phyloP scores from a whole-genome alignment of 2,797 vertebrate genomes.

The Apodemus agrarius region DNA sequence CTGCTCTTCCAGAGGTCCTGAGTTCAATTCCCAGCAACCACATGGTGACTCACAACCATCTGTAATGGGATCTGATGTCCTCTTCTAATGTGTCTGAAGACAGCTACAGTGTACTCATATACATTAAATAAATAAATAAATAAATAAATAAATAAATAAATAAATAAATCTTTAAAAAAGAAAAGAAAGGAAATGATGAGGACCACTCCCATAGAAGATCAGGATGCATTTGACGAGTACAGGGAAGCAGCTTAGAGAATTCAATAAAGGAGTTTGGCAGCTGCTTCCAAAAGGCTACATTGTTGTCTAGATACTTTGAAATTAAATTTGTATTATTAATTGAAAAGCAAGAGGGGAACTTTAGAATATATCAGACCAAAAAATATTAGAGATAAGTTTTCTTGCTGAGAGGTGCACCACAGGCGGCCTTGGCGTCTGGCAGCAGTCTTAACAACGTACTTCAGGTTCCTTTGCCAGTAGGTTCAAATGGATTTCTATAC shows the following conservation, averaged over 20 bases:
- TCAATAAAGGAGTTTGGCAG: conserved; percentile 56
- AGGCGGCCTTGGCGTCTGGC: conserved; percentile 57
- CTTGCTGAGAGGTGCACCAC: conserved; percentile 44
- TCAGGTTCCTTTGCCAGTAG: conserved; percentile 52
- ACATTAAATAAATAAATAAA: no score
- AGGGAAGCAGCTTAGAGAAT: conserved; percentile 21
- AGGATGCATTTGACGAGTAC: conserved; percentile 32
- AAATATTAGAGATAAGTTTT: conserved; percentile 63
- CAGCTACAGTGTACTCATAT: no score
- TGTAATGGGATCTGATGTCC: no score
- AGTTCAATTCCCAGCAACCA: no score
- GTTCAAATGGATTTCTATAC: conserved; percentile 46
- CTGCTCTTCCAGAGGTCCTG: no score
- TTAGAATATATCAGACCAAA: conserved; percentile 69
- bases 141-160: no score
- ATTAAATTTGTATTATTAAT: conserved; percentile 77
- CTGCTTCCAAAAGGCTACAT: conserved; percentile 40
- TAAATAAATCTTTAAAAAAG: no score
- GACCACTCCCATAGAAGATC: conserved; percentile 15
- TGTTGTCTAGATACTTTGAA: conserved; percentile 65
- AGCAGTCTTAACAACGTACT: conserved; percentile 62
- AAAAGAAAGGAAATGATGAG: not conserved
- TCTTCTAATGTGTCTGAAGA: no score
- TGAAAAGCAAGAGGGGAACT: conserved; percentile 63
- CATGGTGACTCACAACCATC: no score